Evolutionary conservation across 2,797 vertebrate species (phyloP).

Genomic region (Semotilus atromaculatus): DNA sequence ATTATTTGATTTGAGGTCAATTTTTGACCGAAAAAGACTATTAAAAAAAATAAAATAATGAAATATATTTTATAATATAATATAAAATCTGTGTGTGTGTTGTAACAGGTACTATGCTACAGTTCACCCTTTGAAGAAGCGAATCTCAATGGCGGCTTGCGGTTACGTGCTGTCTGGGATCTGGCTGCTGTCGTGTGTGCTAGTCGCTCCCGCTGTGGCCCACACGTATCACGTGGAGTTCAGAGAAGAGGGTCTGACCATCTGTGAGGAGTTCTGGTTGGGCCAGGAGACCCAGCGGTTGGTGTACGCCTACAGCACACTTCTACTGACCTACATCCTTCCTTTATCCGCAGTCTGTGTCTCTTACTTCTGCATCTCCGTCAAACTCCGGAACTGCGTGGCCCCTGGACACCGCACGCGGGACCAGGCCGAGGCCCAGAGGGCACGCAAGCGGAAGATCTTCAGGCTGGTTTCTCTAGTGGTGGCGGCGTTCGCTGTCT

Average conservation of each 20-base stretch:
- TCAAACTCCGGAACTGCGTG: slow-evolving; percentile 82
- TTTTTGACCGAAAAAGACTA: neutral
- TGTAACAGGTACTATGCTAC: slow-evolving; percentile 82
- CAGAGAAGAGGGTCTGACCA: slow-evolving; percentile 81
- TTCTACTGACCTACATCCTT: slow-evolving; percentile 84
- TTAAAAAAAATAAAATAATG: neutral
- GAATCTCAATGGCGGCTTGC: slow-evolving; percentile 79
- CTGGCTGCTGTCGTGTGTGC: slow-evolving; percentile 83
- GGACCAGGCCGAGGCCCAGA: slow-evolving; percentile 73
- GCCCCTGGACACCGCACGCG: slow-evolving; percentile 74
- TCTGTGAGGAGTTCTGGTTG: slow-evolving; percentile 89
- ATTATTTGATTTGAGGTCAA: neutral
- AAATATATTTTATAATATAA: neutral
- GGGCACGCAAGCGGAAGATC: slow-evolving; percentile 84
- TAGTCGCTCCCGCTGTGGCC: slow-evolving; percentile 81
- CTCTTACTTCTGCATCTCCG: slow-evolving; percentile 84
- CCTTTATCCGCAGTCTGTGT: slow-evolving; percentile 82
- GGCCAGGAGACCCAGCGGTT: slow-evolving; percentile 77
- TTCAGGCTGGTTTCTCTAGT: slow-evolving; percentile 83
- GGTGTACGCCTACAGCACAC: slow-evolving; percentile 83
- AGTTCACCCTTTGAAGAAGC: slow-evolving; percentile 84
- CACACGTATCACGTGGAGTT: slow-evolving; percentile 89
- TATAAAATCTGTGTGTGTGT: neutral
- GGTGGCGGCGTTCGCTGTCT: slow-evolving; percentile 80
- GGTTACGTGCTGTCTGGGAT: slow-evolving; percentile 76